phyloP scores from a whole-genome alignment of 2,113 vertebrate species.

The Cyanoramphus novaezelandiae region DNA sequence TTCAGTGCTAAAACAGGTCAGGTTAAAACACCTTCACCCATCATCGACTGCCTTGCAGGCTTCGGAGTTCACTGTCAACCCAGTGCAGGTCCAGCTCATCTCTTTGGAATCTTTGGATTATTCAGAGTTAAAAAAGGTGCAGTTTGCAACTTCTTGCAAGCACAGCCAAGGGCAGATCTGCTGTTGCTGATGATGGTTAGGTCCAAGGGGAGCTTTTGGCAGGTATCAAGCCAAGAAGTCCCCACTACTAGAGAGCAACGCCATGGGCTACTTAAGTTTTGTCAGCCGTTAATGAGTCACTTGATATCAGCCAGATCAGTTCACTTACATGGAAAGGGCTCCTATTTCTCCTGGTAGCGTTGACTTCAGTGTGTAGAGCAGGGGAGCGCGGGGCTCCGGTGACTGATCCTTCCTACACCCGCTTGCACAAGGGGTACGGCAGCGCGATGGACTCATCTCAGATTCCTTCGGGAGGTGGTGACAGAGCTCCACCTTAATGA shows the following conservation, averaged over 20 bases:
- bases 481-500: conserved; percentile 70
- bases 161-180: background rate
- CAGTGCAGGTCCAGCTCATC: background rate
- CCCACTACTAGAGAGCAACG: conserved; percentile 33
- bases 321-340: conserved; percentile 63
- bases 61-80: background rate
- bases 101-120: background rate
- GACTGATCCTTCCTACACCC: conserved; percentile 55
- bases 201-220: background rate
- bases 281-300: conserved; percentile 60
- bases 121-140: background rate
- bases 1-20: background rate
- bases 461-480: conserved; percentile 69
- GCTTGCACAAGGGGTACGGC: conserved; percentile 44
- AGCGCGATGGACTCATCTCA: background rate
- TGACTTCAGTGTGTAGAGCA: background rate
- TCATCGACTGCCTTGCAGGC: background rate
- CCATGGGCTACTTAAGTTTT: conserved; percentile 62
- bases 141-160: background rate
- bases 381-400: background rate
- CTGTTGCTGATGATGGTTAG: background rate
- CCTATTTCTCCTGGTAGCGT: conserved; percentile 31
- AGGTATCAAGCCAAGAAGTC: conserved; percentile 53
- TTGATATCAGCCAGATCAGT: conserved; percentile 43
- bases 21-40: background rate